These are phyloP conservation scores for Drosophila longiperda DNA, from an alignment of 2,888 invertebrate genomes.

Conservation along the genomic window DNA sequence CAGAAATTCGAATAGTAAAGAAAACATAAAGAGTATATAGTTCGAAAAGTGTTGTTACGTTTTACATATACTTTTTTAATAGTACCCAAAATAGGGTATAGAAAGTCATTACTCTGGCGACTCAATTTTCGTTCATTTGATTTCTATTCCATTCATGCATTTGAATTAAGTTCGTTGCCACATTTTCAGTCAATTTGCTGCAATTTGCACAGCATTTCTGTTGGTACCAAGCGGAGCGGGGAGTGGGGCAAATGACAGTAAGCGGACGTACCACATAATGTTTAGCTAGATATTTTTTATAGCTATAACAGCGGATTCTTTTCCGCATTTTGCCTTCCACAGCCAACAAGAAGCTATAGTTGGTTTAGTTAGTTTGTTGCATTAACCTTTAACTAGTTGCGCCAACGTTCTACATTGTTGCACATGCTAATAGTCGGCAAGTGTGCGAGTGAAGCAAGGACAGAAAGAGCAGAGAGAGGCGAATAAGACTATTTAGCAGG, in stretches of 20 bases:
- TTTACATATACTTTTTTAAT: not conserved
- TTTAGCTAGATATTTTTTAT: conserved; percentile 27
- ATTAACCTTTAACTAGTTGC: conserved; percentile 24
- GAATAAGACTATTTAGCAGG: not conserved
- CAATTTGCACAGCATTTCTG: conserved; percentile 52
- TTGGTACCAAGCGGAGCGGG: not conserved
- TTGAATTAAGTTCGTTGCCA: conserved; percentile 58
- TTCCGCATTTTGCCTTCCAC: conserved; percentile 58
- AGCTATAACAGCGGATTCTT: conserved; percentile 23
- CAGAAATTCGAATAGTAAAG: not conserved
- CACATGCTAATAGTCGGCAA: conserved; percentile 47
- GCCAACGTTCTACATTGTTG: conserved; percentile 58
- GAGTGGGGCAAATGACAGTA: conserved; percentile 8
- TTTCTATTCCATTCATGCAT: conserved; percentile 65
- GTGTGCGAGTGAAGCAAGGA: conserved; percentile 17
- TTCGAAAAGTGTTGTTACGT: not conserved
- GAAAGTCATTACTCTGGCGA: conserved; percentile 1
- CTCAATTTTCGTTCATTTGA: conserved; percentile 39
- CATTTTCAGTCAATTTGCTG: conserved; percentile 68
- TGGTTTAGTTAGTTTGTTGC: conserved; percentile 15
- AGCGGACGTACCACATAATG: conserved; percentile 52
- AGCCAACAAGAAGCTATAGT: conserved; percentile 20
- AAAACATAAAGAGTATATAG: not conserved
- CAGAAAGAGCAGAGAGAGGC: not conserved
- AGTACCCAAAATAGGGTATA: not conserved